Evolutionary conservation across 2,888 invertebrate species (phyloP), one percentile per base, ranked within the genome.

Genomic region (Hydroisotoma schaefferi): DNA sequence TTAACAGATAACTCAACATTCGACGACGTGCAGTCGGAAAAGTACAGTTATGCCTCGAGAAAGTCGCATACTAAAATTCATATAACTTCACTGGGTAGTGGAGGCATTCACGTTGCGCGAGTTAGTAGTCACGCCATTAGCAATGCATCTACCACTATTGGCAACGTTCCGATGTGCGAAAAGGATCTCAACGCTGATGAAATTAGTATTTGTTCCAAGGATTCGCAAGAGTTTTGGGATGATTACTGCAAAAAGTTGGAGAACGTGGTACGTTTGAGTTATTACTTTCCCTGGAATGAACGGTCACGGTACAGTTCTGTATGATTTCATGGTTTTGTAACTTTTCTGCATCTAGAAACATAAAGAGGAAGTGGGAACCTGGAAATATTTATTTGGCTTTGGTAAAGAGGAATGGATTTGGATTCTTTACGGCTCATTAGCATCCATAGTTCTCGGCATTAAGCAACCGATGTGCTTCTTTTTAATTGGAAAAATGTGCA

Each of bases 171-270:
- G 10, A 15, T 44, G 12, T 28, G n/a, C 25, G 20, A 26, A 15
- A 28, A 5, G 5, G 26, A 49, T 20, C n/a, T 18, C 18, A 20
- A 15, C 12, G 18, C 5, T 18, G 49, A 49, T 23, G n/a, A n/a
- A 5, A 2, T 40, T 22, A 57, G 57, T 25, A 51, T 57, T 43
- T 15, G 22, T 5, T 49, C 57, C 2, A 28, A 43, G 43, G 57
- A 57, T 51, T 51, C 57, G 20, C 22, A 26, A 18, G 33, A 10
- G 27, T 57, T 57, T 44, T 57, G 57, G 57, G 28, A 38, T n/a
- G 27, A 51, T 6, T 57, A 57, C 18, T 57, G 37, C 20, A 28
- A 40, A 12, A 38, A 38, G 18, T 2, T 51, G 8, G 57, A 57
- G 1, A 15, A 10, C 4, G 33, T 52, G 37, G 52, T 52, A 40